phyloP scores from a whole-genome alignment of 2,797 vertebrate species.

The Poeciliopsis paucimaculata region DNA sequence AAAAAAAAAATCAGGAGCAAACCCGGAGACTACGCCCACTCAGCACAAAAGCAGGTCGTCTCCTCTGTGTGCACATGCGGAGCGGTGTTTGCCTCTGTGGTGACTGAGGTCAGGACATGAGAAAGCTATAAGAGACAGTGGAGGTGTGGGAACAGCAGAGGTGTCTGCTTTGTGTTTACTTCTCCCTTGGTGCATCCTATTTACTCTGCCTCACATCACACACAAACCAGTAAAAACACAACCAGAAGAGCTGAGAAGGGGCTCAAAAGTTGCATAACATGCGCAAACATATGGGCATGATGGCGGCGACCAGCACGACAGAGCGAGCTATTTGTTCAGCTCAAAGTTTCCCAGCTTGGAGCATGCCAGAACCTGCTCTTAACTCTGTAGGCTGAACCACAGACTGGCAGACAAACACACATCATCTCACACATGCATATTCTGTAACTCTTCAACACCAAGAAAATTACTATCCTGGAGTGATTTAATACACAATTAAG shows the following conservation, averaged over 20 bases:
- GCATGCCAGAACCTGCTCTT: slow-evolving; percentile 83
- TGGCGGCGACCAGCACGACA: slow-evolving; percentile 74
- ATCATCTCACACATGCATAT: slow-evolving; percentile 45
- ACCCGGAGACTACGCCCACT: slow-evolving; percentile 17
- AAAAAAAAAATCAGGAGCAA: slow-evolving; percentile 12
- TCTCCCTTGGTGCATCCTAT: slow-evolving; percentile 47
- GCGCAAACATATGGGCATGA: slow-evolving; percentile 51
- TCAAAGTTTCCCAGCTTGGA: slow-evolving; percentile 81
- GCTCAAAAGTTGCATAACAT: slow-evolving; percentile 13
- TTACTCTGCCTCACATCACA: slow-evolving; percentile 36
- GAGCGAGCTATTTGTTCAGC: slow-evolving; percentile 80
- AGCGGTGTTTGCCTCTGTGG: slow-evolving; percentile 55
- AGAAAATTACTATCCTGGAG: slow-evolving; percentile 5
- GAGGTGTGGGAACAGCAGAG: slow-evolving; percentile 76
- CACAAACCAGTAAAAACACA: not conserved
- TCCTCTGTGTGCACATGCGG: slow-evolving; percentile 42
- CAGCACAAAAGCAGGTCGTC: slow-evolving; percentile 27
- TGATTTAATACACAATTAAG: slow-evolving; percentile 12
- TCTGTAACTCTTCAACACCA: slow-evolving; percentile 42
- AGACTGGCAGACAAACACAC: slow-evolving; percentile 65
- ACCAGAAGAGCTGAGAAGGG: slow-evolving; percentile 42
- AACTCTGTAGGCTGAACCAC: slow-evolving; percentile 70
- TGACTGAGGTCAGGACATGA: slow-evolving; percentile 50
- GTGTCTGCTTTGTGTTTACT: slow-evolving; percentile 62
- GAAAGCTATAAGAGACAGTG: slow-evolving; percentile 61